Percentiles rank a stretch among this genome's conserved stretches.
These are phyloP conservation scores for Cheilosia urbana DNA, from an alignment of 2,888 invertebrate genomes.

Conservation along the genomic window DNA sequence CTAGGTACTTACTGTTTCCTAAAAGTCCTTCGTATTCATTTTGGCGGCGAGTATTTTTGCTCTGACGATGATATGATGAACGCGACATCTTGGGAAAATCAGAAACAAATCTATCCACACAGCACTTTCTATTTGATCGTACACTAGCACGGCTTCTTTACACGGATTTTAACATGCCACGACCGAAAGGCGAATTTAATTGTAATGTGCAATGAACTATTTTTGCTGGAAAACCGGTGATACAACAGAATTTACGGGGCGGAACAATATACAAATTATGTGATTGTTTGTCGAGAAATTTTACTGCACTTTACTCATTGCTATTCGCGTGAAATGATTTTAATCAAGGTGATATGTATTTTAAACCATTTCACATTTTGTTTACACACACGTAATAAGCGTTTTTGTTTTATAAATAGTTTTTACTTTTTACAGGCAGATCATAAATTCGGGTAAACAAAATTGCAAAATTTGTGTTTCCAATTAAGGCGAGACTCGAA, in stretches of 20 bases:
- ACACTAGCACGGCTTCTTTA: conserved; percentile 15
- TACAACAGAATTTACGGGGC: conserved; percentile 11
- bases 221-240: conserved; percentile 9
- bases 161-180: neutral
- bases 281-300: neutral
- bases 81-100: conserved; percentile 46
- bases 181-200: neutral
- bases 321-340: neutral
- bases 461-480: conserved; percentile 30
- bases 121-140: conserved; percentile 14
- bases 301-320: neutral
- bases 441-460: conserved; percentile 35
- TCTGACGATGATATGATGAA: conserved; percentile 16
- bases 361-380: neutral
- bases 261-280: neutral
- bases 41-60: conserved; percentile 70
- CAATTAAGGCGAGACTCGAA: conserved; percentile 49
- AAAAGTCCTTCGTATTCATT: conserved; percentile 78
- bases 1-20: conserved; percentile 77
- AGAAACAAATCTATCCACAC: neutral
- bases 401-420: conserved; percentile 32
- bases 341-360: neutral
- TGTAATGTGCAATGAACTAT: conserved; percentile 17
- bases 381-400: conserved; percentile 6
- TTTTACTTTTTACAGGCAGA: conserved; percentile 8